Base-by-base conservation (phyloP, 2,113 vertebrate genomes). In the Bucco capensis region DNA sequence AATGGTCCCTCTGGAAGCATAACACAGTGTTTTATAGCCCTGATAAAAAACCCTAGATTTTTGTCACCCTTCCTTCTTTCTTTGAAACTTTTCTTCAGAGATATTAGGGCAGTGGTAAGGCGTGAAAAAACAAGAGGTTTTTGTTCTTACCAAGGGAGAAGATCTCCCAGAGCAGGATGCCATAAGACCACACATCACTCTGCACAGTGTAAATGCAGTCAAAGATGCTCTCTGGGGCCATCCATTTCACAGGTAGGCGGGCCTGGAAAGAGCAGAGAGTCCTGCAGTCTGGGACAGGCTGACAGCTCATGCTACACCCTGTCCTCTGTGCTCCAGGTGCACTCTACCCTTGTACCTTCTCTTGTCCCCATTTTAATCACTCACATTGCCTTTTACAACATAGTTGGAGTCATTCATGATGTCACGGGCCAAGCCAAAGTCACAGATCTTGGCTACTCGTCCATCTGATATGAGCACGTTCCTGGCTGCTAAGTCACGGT, bases 141-240 rank as follows among this genome's bases (percentile, higher is more conserved):
- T 49, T 92, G 86, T 88, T 25, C 97, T 97, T 95, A 99, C 99
- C 99, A 22, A 99, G 97, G 24, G 99, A 99, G 96, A 99, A 99
- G 93, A 99, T 99, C 95, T 99, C 99, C 99, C 99, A 99, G 88
- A 99, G 98, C 16, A 99, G 98, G 96, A 99, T 99, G 62, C 99
- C 99, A 0, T 99, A 99, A 54, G 99, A 99, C 99, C 99, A 99
- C 89, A 99, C 99, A 8, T 99, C 99, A 1, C 99, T 99, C 97
- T 99, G 99, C 73, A 98, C 97, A 1, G 99, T 99, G 97, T 99
- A 99, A 75, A 99, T 96, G 30, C 99, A 99, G 72, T 99, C 98
- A 21, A 99, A 99, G 94, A 99, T 99, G 93, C 99, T 99, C 96
- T 99, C 99, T 2, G 99, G 99, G 19, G 99, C 99, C 99, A 99